Percentiles rank a stretch among this genome's conserved stretches.
phyloP scores from a whole-genome alignment of 1,140 invertebrate species.

The Diorhabda elongata region DNA sequence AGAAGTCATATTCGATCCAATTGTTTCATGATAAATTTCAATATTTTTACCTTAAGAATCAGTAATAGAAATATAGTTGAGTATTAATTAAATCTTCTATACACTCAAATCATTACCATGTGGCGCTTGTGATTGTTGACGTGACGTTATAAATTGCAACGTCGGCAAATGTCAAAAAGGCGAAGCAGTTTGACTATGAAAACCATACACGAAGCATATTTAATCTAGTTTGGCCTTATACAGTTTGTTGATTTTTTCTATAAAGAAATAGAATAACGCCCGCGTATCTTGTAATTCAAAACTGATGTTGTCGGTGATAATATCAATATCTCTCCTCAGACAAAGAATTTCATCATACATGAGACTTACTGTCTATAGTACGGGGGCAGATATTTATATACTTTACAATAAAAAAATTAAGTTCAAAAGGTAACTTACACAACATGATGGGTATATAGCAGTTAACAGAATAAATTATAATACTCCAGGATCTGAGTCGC shows the following conservation, averaged over 20 bases:
- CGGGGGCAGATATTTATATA: neutral
- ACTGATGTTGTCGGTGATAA: neutral
- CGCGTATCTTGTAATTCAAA: neutral
- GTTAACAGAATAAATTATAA: too few relatives aligned
- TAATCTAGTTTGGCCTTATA: constrained; percentile 2
- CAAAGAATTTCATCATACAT: neutral
- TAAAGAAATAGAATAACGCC: neutral
- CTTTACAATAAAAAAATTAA: neutral
- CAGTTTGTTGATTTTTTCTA: neutral
- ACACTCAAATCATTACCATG: neutral
- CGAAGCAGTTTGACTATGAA: neutral
- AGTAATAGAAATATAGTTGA: too few relatives aligned
- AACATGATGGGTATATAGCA: neutral
- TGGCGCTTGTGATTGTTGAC: neutral
- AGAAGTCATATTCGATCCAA: too few relatives aligned
- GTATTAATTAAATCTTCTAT: too few relatives aligned
- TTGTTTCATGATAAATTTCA: too few relatives aligned
- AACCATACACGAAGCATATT: neutral
- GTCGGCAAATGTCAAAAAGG: constrained; percentile 1
- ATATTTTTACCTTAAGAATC: too few relatives aligned
- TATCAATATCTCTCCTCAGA: neutral
- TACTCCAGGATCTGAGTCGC: neutral
- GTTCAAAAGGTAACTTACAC: neutral
- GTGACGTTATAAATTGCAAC: neutral
- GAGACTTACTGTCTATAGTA: neutral